These are phyloP conservation scores for Lypha dubia DNA, from an alignment of 2,888 invertebrate genomes.

Conservation along the genomic window DNA sequence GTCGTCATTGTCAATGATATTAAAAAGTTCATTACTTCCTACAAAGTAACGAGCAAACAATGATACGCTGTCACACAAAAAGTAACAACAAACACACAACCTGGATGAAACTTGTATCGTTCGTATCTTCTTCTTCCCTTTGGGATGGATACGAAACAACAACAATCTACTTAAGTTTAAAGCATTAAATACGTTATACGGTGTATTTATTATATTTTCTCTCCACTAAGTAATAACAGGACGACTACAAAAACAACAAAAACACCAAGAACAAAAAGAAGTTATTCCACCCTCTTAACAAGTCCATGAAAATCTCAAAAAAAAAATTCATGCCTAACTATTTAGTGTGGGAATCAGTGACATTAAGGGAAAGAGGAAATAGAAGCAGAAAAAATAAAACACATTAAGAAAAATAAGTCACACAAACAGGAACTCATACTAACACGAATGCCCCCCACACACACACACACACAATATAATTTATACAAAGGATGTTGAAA, in stretches of 20 bases:
- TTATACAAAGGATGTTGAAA: slow-evolving; percentile 16
- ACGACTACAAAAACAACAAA: not conserved
- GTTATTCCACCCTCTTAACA: slow-evolving; percentile 42
- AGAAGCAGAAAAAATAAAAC: not conserved
- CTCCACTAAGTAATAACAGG: not conserved
- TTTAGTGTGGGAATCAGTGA: slow-evolving; percentile 18
- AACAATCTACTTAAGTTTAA: slow-evolving; percentile 68
- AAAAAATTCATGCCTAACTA: slow-evolving; percentile 17
- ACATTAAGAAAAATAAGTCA: slow-evolving; percentile 12
- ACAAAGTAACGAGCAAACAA: slow-evolving; percentile 72
- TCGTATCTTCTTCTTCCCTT: slow-evolving; percentile 23
- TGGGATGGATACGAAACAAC: slow-evolving; percentile 39
- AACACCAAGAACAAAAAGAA: slow-evolving; percentile 8
- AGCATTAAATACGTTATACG: slow-evolving; percentile 54
- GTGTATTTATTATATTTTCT: slow-evolving; percentile 43
- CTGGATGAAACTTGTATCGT: slow-evolving; percentile 51
- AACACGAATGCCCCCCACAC: not conserved
- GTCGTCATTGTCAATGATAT: slow-evolving; percentile 69
- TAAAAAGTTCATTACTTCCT: slow-evolving; percentile 80
- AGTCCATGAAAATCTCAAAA: slow-evolving; percentile 14
- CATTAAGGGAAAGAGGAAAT: slow-evolving; percentile 45
- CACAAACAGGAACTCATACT: slow-evolving; percentile 8
- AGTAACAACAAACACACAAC: slow-evolving; percentile 43
- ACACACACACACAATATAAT: not conserved
- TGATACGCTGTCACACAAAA: slow-evolving; percentile 24